Evolutionary conservation across 2,113 vertebrate species (phyloP), one percentile per base, ranked within the genome.

Genomic region (Otocyon megalotis): DNA sequence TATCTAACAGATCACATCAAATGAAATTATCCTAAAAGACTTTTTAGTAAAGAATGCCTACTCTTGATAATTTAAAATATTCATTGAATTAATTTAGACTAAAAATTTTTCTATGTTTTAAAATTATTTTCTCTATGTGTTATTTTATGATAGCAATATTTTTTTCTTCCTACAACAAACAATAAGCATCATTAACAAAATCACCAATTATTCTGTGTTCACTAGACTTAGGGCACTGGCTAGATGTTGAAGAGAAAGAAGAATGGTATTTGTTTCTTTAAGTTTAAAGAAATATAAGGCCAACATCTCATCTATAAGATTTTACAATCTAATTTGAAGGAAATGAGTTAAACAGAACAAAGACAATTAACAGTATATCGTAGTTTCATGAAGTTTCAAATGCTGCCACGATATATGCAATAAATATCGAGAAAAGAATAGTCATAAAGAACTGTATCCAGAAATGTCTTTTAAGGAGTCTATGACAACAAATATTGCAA

Each of bases 371-470:
- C 14, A 72, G 5, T 24, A 14, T 54, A 67, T 58, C 8, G 7
- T 22, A 87, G 28, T 63, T 90, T 74, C 93, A 81, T 97, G 32
- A 72, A 79, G 50, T 95, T 11, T 84, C 50, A 96, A 80, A 92
- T 88, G 26, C 20, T 82, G 2, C 77, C 58, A 54, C 72, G 17
- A 54, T 43, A 24, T 13, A 50, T 87, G 9, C 69, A 56, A 56
- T 76, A 86, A 86, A 95, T 28, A 90, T 2, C 43, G 24, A 81
- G 28, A 56, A 86, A 74, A 7, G 32, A 92, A 6, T n/a, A 32
- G 67, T 62, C 10, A 12, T 63, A 69, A 50, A 87, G 8, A 69
- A 28, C 3, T 91, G 17, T 26, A 69, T 60, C 87, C 15, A 74
- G 20, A 69, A 85, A 56, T 65, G 62, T 19, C 14, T 62, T 91